Conservation (phyloP, 2,888 invertebrate genomes). For the Melolontha melolontha region DNA sequence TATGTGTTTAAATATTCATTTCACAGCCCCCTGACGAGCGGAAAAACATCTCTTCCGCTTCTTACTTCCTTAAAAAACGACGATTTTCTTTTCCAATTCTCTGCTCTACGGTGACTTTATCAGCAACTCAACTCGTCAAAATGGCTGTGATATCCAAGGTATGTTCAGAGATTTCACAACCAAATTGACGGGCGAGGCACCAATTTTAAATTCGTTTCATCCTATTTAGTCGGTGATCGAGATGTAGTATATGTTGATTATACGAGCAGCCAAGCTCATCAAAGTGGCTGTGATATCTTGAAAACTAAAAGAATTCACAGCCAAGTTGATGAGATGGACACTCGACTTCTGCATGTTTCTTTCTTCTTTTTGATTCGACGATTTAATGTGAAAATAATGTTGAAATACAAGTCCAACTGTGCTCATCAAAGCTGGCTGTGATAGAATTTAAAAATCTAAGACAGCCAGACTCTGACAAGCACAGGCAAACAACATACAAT, state of each 20-base stretch:
- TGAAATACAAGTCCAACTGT: constrained; percentile 69
- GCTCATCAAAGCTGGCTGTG: constrained; percentile 98
- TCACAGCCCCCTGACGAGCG: constrained; percentile 91
- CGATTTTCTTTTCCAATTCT: background rate
- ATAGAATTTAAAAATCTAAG: constrained; percentile 80
- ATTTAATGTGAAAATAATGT: constrained; percentile 10
- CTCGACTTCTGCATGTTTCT: constrained; percentile 59
- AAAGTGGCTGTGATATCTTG: constrained; percentile 98
- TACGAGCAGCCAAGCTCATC: constrained; percentile 76
- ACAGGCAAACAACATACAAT: constrained; percentile 57
- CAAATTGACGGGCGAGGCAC: constrained; percentile 80
- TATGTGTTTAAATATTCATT: constrained; percentile 78
- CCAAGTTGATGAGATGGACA: constrained; percentile 87
- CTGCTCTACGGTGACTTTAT: constrained; percentile 59
- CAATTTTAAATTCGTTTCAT: constrained; percentile 44
- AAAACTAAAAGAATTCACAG: constrained; percentile 80
- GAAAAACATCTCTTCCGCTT: constrained; percentile 56
- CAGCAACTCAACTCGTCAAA: constrained; percentile 89
- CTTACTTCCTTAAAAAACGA: background rate
- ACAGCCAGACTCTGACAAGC: constrained; percentile 73
- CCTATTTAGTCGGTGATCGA: background rate
- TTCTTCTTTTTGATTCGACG: background rate
- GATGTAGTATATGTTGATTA: constrained; percentile 42
- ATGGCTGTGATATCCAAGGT: constrained; percentile 89
- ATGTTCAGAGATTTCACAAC: constrained; percentile 77